These are phyloP conservation scores for Suillia variegata DNA, from an alignment of 2,888 invertebrate genomes.

Conservation along the genomic window DNA sequence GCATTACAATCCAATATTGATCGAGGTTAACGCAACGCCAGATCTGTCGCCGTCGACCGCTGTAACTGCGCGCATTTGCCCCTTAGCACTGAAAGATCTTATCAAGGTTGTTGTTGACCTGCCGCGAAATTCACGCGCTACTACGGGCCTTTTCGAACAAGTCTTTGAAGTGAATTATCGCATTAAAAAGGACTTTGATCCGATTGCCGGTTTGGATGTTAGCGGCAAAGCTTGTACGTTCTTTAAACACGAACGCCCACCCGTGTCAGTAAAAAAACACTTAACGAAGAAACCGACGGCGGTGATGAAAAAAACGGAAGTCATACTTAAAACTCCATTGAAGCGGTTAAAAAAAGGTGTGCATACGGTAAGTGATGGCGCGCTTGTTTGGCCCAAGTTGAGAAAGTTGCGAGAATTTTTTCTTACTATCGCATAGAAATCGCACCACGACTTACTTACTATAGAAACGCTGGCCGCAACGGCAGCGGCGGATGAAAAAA, in stretches of 20 bases:
- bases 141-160: constrained; percentile 68
- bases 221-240: constrained; percentile 28
- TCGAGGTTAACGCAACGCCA: constrained; percentile 92
- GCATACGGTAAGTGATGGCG: constrained; percentile 4
- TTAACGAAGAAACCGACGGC: constrained; percentile 8
- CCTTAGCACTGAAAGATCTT: constrained; percentile 79
- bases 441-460: too few species aligned
- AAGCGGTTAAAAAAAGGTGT: constrained; percentile 11
- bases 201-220: constrained; percentile 24
- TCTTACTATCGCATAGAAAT: too few species aligned
- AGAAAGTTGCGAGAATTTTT: too few species aligned
- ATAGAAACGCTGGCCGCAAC: too few species aligned
- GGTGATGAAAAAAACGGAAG: not conserved
- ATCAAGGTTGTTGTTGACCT: constrained; percentile 75
- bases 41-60: constrained; percentile 81
- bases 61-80: constrained; percentile 82
- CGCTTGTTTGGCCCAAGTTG: too few species aligned
- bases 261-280: too few species aligned
- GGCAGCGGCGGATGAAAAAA: too few species aligned
- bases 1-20: constrained; percentile 83
- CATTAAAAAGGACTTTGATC: constrained; percentile 18
- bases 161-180: constrained; percentile 58
- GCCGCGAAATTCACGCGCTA: constrained; percentile 54
- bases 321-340: not conserved
- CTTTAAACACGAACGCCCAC: constrained; percentile 10